Evolutionary conservation across 2,113 vertebrate genomes (phyloP).

Genomic region (Myotis yumanensis): DNA sequence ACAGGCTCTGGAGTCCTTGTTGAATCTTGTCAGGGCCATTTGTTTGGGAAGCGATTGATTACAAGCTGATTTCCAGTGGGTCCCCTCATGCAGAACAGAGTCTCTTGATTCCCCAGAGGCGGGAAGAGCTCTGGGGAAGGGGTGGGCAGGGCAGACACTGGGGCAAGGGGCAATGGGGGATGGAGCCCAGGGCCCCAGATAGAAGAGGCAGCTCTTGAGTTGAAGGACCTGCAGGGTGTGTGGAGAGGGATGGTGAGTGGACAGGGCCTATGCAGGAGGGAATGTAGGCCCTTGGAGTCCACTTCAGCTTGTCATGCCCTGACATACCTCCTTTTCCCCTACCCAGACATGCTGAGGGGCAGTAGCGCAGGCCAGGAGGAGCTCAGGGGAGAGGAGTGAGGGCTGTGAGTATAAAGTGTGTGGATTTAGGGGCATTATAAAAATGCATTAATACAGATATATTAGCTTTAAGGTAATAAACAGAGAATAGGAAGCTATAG

Average conservation of each 20-base stretch:
- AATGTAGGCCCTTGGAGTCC: not conserved
- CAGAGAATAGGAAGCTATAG: not conserved
- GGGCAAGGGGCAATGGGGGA: not conserved
- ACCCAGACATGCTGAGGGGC: no score
- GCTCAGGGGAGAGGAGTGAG: accelerated
- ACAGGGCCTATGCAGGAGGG: not conserved
- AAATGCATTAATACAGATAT: not conserved
- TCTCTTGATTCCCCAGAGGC: not conserved
- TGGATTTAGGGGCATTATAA: not conserved
- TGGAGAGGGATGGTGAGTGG: accelerated
- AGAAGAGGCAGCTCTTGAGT: not conserved
- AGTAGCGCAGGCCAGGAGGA: not conserved
- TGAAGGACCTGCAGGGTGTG: not conserved
- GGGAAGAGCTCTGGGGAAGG: not conserved
- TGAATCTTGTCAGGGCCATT: not conserved
- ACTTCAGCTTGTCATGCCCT: not conserved
- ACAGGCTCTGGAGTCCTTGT: not conserved
- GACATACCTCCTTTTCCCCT: accelerated
- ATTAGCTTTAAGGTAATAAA: not conserved
- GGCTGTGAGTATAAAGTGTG: not conserved
- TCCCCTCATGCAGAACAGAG: not conserved
- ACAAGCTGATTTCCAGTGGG: not conserved
- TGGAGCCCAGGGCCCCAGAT: not conserved
- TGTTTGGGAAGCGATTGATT: not conserved
- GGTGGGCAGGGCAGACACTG: not conserved